phyloP scores from a whole-genome alignment of 2,888 invertebrate genomes.

The Nephrotoma flavescens region DNA sequence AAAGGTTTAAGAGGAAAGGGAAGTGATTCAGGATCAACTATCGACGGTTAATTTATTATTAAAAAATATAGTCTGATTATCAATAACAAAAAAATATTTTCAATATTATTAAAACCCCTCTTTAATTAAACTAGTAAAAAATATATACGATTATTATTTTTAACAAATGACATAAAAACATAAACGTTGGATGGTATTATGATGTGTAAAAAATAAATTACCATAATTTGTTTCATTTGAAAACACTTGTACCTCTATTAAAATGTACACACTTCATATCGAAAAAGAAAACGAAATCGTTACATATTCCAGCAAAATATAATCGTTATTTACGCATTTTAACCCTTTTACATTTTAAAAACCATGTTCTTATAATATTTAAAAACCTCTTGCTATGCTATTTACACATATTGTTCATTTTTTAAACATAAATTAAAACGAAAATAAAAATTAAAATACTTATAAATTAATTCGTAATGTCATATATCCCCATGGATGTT shows the following conservation, averaged over 20 bases:
- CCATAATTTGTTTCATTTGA: not conserved
- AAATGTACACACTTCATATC: not conserved
- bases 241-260: not conserved
- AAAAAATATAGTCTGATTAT: not conserved
- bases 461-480: conserved; percentile 6
- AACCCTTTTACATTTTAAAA: not conserved
- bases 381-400: not conserved
- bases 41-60: not conserved
- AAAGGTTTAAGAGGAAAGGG: not conserved
- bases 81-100: not conserved
- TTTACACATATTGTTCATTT: not conserved
- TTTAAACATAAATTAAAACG: not conserved
- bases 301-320: not conserved
- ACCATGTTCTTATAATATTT: not conserved
- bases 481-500: not conserved
- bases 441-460: conserved; percentile 7
- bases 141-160: not conserved
- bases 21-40: not conserved
- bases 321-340: not conserved
- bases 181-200: not conserved
- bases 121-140: not conserved
- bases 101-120: not conserved
- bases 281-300: not conserved
- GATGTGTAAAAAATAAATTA: not conserved
- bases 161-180: not conserved